Base-by-base conservation (phyloP, 1,140 invertebrate species). In the Cherax destructor region DNA sequence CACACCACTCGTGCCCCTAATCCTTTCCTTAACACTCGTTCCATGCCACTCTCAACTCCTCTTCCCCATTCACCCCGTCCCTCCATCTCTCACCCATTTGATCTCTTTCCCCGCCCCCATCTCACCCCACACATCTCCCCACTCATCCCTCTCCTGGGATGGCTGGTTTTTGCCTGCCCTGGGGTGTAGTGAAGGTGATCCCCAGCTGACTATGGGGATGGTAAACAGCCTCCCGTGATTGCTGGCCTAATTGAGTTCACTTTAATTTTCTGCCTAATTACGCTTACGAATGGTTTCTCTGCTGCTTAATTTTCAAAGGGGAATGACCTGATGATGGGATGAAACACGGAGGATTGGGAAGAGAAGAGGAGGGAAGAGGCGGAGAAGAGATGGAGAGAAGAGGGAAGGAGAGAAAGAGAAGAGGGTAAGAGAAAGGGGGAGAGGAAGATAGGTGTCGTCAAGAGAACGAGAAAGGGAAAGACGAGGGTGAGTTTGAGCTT, bases 211-310 rank as follows among this genome's bases (percentile, higher is more conserved):
- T 61, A 59, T 56, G 52, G 80, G n/a, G 21, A 41, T 52, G 21
- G 80, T 61, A 83, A 83, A 83, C 52, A 83, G 30, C 47, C 9
- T 56, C 80, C 80, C 80, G n/a, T 83, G 52, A 56, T 83, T 52
- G 80, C 41, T 59, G 50, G 56, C 52, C 56, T 83, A 83, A 83
- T 83, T 83, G 80, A 83, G 52, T 83, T 61, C 80, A n/a, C 80
- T 83, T 61, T 83, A 41, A 83, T 83, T 83, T 83, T 83, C 80
- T 61, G 80, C 21, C 80, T 83, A 83, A 83, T 83, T 83, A 83
- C 52, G 7, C 80, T 50, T 56, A 59, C 80, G 80, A 83, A 83
- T 83, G 80, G 80, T 61, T 56, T 61, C 80, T 61, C 56, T 41
- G 80, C 80, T 83, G 80, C n/a, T 61, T 83, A 83, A 83, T 83